These are phyloP conservation scores for Hedychridium roseum DNA, from an alignment of 2,888 invertebrate genomes.

Conservation along the genomic window DNA sequence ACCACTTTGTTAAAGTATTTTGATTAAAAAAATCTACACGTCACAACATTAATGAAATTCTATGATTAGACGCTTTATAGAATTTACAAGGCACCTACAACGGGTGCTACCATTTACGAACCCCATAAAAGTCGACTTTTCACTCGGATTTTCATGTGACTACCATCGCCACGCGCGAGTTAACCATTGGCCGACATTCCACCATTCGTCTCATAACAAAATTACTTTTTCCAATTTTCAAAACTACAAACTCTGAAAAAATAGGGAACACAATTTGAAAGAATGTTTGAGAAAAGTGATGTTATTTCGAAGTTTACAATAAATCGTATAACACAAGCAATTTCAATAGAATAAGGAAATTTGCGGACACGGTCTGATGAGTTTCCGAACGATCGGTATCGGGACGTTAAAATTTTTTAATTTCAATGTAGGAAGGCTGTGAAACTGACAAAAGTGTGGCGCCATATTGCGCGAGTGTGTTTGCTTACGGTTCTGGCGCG, in stretches of 20 bases:
- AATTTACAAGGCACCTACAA: conserved; percentile 8
- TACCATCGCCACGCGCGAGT: too few relatives aligned
- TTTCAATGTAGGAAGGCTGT: conserved; percentile 32
- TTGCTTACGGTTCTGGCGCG: conserved; percentile 62
- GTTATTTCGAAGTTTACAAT: too few relatives aligned
- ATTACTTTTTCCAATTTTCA: not conserved
- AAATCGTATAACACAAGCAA: too few relatives aligned
- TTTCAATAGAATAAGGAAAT: too few relatives aligned
- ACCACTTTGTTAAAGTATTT: conserved; percentile 30
- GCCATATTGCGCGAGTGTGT: conserved; percentile 63
- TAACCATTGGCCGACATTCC: too few relatives aligned
- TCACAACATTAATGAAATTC: conserved; percentile 56
- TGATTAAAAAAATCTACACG: conserved; percentile 56
- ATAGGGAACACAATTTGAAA: not conserved
- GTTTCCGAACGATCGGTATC: conserved; percentile 27
- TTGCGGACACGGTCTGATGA: conserved; percentile 14
- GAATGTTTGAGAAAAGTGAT: not conserved
- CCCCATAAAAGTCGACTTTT: not conserved
- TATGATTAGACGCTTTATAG: conserved; percentile 32
- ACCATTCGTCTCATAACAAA: not conserved
- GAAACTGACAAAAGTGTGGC: conserved; percentile 59
- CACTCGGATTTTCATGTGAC: conserved; percentile 21
- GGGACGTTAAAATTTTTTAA: conserved; percentile 34
- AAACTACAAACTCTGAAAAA: too few relatives aligned
- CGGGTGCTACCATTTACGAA: too few relatives aligned